These are phyloP conservation scores for Condylura cristata DNA, from an alignment of 2,113 vertebrate genomes.

Conservation along the genomic window DNA sequence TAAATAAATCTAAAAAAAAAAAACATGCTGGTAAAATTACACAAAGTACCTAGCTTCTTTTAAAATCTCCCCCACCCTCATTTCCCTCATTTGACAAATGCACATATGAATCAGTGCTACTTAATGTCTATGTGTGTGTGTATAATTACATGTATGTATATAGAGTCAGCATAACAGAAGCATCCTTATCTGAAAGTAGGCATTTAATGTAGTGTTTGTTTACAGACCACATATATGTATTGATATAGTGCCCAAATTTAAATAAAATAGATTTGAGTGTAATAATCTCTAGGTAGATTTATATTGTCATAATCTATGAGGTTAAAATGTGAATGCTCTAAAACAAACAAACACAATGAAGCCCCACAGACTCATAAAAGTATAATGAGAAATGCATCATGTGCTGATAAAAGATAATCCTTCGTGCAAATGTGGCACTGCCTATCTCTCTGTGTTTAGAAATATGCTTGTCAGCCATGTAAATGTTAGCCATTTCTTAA, in stretches of 20 bases:
- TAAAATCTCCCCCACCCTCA: background rate
- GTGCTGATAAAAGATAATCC: constrained; percentile 79
- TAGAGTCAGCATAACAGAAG: background rate
- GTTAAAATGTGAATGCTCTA: constrained; percentile 77
- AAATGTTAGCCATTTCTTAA: constrained; percentile 77
- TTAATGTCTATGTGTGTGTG: background rate
- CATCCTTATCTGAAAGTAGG: background rate
- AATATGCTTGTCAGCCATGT: constrained; percentile 70
- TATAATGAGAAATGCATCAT: constrained; percentile 82
- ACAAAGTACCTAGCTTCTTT: background rate
- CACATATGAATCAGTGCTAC: background rate
- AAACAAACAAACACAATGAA: constrained; percentile 42
- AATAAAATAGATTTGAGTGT: constrained; percentile 77
- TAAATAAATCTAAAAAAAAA: no score
- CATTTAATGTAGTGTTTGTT: background rate
- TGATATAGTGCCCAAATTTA: constrained; percentile 43
- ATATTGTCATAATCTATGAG: constrained; percentile 76
- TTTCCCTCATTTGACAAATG: background rate
- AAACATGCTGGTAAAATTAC: background rate
- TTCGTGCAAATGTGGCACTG: constrained; percentile 79
- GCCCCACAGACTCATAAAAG: constrained; percentile 68
- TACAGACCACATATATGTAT: background rate
- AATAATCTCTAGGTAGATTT: constrained; percentile 63
- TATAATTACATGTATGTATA: background rate
- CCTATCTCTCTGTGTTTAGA: constrained; percentile 70